Evolutionary conservation across 2,888 invertebrate species (phyloP), one percentile per base, ranked within the genome.

Genomic region (Sminthurinus aureus): DNA sequence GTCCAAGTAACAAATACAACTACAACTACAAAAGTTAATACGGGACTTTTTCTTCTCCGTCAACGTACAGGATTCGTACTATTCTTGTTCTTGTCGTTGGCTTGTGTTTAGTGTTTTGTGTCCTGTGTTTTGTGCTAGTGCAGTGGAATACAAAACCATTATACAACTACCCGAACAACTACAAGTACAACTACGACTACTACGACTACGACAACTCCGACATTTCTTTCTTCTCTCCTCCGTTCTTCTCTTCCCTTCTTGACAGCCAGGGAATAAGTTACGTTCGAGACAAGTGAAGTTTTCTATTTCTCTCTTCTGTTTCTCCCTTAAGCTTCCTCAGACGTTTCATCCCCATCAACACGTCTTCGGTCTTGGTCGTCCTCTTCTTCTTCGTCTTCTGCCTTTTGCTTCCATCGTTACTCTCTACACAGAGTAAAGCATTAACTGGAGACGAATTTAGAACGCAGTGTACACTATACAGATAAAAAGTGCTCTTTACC

Each of bases 231-330:
- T n/a, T 4, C 69, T n/a, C 69, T 69, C n/a, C 20, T 67, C n/a
- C 20, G n/a, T 13, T 67, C 12, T 20, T 9, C 20, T 20, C n/a
- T 2, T 69, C 69, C n/a, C 20, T 3, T 1, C 20, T 18, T 22
- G 79, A 79, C 79, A 79, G 79, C 69, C 64, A 26, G 38, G 75
- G 81, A 74, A 69, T 79, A 79, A 79, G 79, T 79, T 71, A 71
- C 79, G 67, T 79, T 69, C n/a, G 69, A 81, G 81, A 81, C 73
- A 81, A 81, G 73, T 74, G 81, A 73, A 81, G 73, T 81, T 80
- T 22, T 67, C 20, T 20, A 22, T 22, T n/a, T 67, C 67, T 22
- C 22, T 0, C 67, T 67, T 67, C 3, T 38, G 38, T 26, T 66
- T 18, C 20, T 18, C 11, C 80, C 71, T n/a, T 20, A 81, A 81